Percentiles rank a stretch among this genome's conserved stretches.
Evolutionary conservation across 1,140 invertebrate genomes (phyloP).

Genomic region (Achatina immaculata): DNA sequence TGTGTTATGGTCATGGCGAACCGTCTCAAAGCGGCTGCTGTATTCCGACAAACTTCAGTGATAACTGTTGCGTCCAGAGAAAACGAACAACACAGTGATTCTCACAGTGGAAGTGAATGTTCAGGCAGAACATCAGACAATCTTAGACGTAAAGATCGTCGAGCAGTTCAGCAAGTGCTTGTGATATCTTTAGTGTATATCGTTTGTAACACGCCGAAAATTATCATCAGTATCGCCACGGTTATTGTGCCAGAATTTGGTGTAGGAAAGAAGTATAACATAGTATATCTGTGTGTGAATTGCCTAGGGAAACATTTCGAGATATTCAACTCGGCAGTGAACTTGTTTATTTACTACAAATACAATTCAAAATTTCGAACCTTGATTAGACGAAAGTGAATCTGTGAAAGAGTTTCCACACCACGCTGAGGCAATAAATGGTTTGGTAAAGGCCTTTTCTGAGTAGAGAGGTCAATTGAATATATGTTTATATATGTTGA

Average conservation of each 20-base stretch:
- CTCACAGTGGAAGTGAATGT: no score
- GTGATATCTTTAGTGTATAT: background rate
- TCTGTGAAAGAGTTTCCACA: no score
- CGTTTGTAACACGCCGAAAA: conserved; percentile 12
- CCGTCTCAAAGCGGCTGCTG: background rate
- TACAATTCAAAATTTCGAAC: conserved; percentile 25
- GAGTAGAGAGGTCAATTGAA: no score
- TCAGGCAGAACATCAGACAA: background rate
- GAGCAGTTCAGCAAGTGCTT: background rate
- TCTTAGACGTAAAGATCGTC: background rate
- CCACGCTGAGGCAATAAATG: no score
- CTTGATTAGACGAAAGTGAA: no score
- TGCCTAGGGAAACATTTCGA: background rate
- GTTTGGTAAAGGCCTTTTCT: no score
- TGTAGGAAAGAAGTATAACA: background rate
- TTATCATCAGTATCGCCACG: background rate
- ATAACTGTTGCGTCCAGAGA: no score
- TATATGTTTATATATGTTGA: no score
- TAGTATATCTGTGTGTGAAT: background rate
- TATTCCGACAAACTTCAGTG: background rate
- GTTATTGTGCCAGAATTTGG: background rate
- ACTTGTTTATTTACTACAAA: conserved; percentile 1
- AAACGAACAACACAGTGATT: no score
- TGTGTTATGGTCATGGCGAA: background rate
- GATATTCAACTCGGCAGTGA: background rate